A percentile compares a stretch with the other conserved stretches of the same genome.
Evolutionary conservation across 1,140 invertebrate genomes (phyloP).

Genomic region (Samia ricini): DNA sequence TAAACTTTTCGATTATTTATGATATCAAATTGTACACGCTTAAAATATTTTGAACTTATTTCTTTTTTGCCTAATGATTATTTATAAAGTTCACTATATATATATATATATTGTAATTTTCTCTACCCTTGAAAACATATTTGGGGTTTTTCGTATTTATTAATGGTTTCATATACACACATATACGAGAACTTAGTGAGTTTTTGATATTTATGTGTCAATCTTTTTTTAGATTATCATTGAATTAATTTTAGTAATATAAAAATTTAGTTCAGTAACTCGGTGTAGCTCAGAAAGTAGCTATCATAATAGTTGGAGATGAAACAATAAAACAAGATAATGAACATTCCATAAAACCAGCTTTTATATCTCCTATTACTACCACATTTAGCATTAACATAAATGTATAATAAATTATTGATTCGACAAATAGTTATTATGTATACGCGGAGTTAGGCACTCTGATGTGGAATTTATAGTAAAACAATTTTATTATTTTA

Average conservation of each 20-base stretch:
- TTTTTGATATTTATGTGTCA: too few relatives aligned
- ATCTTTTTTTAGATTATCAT: neutral
- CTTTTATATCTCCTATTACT: slow-evolving; percentile 52
- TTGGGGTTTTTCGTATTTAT: too few relatives aligned
- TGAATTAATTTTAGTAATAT: slow-evolving; percentile 3
- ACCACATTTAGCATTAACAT: slow-evolving; percentile 62
- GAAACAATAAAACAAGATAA: slow-evolving; percentile 66
- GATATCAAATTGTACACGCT: neutral
- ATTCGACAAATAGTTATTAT: slow-evolving; percentile 69
- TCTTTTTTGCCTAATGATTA: too few relatives aligned
- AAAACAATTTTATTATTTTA: slow-evolving; percentile 16
- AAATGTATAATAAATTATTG: slow-evolving; percentile 61
- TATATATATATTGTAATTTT: too few relatives aligned
- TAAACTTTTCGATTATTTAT: slow-evolving; percentile 7
- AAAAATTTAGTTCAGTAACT: neutral
- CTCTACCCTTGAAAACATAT: too few relatives aligned
- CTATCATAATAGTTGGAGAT: slow-evolving; percentile 24
- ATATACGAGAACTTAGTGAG: too few relatives aligned
- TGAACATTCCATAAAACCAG: slow-evolving; percentile 72
- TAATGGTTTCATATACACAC: too few relatives aligned
- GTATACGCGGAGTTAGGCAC: slow-evolving; percentile 24
- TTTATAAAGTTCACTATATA: too few relatives aligned
- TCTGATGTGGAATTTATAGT: slow-evolving; percentile 50
- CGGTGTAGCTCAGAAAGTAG: slow-evolving; percentile 3
- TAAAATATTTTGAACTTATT: too few relatives aligned